Evolutionary conservation across 2,797 vertebrate species (phyloP).

Genomic region (Molossus molossus): DNA sequence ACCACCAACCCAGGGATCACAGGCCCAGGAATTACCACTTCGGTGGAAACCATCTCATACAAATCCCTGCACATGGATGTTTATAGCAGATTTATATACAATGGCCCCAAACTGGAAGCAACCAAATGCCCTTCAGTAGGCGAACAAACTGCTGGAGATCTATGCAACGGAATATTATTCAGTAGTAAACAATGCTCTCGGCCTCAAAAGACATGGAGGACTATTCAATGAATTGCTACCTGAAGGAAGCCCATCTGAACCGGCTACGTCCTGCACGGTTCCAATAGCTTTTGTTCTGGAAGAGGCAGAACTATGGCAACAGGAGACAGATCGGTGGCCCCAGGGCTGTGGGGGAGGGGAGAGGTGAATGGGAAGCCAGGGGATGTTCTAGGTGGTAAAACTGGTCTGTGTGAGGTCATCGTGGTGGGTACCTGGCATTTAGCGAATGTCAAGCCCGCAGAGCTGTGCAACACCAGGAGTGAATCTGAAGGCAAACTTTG

Average conservation of each 20-base stretch:
- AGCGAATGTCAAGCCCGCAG: background rate
- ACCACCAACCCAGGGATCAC: background rate
- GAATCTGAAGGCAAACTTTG: background rate
- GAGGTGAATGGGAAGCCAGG: no score
- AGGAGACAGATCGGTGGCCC: no score
- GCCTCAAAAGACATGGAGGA: background rate
- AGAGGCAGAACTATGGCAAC: no score
- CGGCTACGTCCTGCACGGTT: rapidly evolving
- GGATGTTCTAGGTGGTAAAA: background rate
- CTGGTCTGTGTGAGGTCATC: background rate
- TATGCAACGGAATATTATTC: background rate
- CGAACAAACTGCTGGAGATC: background rate
- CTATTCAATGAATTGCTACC: background rate
- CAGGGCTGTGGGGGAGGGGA: background rate
- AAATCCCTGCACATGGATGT: no score
- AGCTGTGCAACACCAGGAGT: background rate
- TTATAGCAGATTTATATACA: background rate
- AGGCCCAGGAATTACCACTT: no score
- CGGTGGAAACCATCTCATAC: background rate
- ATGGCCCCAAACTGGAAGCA: background rate
- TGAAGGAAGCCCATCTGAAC: background rate
- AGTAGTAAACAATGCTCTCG: background rate
- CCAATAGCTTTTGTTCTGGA: background rate
- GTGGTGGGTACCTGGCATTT: background rate
- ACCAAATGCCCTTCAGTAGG: background rate